Evolutionary conservation across 2,113 vertebrate species (phyloP).

Genomic region (Cryptomyrus ogoouensis): DNA sequence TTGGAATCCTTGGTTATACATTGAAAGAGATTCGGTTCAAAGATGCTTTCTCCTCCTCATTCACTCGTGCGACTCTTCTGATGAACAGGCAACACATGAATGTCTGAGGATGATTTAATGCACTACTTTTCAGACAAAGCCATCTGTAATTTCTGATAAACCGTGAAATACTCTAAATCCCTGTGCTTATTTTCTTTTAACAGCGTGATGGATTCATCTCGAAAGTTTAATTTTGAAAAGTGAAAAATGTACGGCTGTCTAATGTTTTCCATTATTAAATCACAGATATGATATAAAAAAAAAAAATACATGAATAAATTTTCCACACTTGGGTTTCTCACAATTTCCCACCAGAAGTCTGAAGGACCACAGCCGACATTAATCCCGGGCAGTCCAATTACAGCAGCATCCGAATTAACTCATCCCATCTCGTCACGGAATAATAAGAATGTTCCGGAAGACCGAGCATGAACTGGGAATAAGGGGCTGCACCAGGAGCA

Average conservation of each 20-base stretch:
- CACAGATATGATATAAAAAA: neutral
- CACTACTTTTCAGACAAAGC: neutral
- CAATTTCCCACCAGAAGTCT: slow-evolving; percentile 12
- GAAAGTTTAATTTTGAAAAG: neutral
- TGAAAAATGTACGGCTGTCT: neutral
- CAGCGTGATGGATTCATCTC: neutral
- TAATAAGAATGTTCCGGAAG: neutral
- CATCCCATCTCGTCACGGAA: neutral
- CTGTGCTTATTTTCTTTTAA: neutral
- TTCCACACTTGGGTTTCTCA: neutral
- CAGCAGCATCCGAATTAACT: slow-evolving; percentile 19
- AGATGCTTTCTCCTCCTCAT: neutral
- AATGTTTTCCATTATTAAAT: neutral
- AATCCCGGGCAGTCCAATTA: slow-evolving; percentile 22
- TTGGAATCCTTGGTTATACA: neutral
- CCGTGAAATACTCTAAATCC: neutral
- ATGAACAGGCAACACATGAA: neutral
- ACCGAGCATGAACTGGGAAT: neutral
- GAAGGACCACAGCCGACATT: slow-evolving; percentile 16
- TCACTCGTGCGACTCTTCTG: neutral
- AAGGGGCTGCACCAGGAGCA: neutral
- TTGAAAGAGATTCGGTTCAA: neutral
- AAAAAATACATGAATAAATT: neutral
- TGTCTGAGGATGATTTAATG: neutral
- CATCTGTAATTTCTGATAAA: neutral